phyloP scores from a whole-genome alignment of 2,888 invertebrate genomes.

The Apamea crenata region DNA sequence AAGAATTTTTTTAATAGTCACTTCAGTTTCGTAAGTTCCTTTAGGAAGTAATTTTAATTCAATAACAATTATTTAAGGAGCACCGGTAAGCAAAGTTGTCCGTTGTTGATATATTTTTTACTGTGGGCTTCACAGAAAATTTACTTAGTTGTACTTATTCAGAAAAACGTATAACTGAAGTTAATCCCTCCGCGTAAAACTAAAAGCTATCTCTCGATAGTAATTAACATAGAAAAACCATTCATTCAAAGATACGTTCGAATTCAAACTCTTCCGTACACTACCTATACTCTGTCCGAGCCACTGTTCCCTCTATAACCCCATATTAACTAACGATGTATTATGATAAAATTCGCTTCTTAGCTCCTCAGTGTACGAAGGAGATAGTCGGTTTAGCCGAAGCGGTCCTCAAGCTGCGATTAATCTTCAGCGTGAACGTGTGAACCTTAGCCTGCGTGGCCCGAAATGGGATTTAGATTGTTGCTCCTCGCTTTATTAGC shows the following conservation, averaged over 20 bases:
- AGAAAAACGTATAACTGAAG: background rate
- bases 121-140: background rate
- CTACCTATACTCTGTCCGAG: background rate
- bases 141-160: background rate
- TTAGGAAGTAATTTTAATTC: background rate
- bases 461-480: constrained; percentile 64
- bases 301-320: background rate
- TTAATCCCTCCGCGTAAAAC: background rate
- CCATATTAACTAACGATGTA: constrained; percentile 6
- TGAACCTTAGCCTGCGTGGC: constrained; percentile 55
- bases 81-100: too few species aligned
- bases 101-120: background rate
- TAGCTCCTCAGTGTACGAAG: constrained; percentile 32
- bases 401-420: constrained; percentile 56
- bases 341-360: constrained; percentile 32
- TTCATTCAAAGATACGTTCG: background rate
- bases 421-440: constrained; percentile 64
- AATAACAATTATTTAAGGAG: background rate
- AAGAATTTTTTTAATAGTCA: too few species aligned
- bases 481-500: constrained; percentile 59
- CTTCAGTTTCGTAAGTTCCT: background rate
- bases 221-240: background rate
- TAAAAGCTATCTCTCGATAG: background rate
- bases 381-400: constrained; percentile 59
- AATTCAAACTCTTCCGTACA: background rate